Percentiles rank a stretch among this genome's conserved stretches.
These are phyloP conservation scores for Caenorhabditis auriculariae DNA, from an alignment of 2,888 invertebrate genomes.

Conservation along the genomic window DNA sequence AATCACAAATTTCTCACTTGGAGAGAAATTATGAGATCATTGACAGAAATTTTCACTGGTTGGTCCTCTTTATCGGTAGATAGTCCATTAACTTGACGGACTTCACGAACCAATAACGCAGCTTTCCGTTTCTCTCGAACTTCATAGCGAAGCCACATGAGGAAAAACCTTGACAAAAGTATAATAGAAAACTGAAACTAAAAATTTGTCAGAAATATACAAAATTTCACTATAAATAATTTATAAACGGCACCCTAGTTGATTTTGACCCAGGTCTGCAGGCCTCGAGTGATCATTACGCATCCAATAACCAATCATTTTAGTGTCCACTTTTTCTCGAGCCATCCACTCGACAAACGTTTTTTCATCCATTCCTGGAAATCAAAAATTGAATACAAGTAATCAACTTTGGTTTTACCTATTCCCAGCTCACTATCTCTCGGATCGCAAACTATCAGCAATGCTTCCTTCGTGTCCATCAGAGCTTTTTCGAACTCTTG, in stretches of 20 bases:
- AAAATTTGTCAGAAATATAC: background rate
- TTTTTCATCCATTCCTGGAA: constrained; percentile 43
- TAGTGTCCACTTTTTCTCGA: constrained; percentile 42
- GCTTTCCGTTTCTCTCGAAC: constrained; percentile 29
- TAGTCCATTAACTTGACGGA: constrained; percentile 44
- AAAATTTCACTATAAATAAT: background rate
- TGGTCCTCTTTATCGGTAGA: constrained; percentile 54
- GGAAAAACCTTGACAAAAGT: too few species aligned
- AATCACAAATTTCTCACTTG: constrained; percentile 27
- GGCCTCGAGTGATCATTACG: constrained; percentile 46
- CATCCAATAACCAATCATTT: constrained; percentile 51
- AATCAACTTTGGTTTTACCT: constrained; percentile 29
- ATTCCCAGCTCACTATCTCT: constrained; percentile 54
- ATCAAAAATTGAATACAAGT: background rate
- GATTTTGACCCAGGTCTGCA: constrained; percentile 51
- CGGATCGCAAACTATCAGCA: constrained; percentile 59
- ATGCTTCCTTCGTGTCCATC: constrained; percentile 53
- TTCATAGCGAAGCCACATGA: constrained; percentile 59
- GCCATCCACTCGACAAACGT: constrained; percentile 50
- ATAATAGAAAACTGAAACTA: too few species aligned
- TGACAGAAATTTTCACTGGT: constrained; percentile 44
- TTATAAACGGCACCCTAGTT: constrained; percentile 39
- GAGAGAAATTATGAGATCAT: constrained; percentile 49
- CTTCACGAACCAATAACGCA: constrained; percentile 23
- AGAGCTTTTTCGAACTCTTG: constrained; percentile 51